Evolutionary conservation across 1,140 invertebrate species (phyloP), one percentile per base, ranked within the genome.

Genomic region (Drosophila rufa): DNA sequence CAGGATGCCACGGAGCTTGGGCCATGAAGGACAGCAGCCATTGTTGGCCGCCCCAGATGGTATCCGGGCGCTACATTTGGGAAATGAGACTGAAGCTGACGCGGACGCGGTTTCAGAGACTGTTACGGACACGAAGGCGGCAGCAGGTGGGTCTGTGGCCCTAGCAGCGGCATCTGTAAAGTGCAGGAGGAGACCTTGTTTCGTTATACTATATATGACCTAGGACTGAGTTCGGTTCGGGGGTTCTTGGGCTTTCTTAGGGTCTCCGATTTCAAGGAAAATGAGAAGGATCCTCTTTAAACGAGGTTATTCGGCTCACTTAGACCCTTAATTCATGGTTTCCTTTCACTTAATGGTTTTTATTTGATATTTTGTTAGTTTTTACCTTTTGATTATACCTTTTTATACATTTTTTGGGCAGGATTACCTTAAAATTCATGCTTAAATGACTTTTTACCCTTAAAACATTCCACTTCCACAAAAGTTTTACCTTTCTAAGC

Each of bases 1-100:
- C 75, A 67, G 71, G 64, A 66, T 14, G 53, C 53, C 79, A 46
- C 66, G 75, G 73, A 84, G 62, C 64, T 61, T 78, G 9, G 73
- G 78, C 68, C 67, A 87, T 8, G 36, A 56, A 38, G 76, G 66
- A 43, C 75, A 64, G 33, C 48, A 62, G 57, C 66, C 38, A 30
- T 70, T 58, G 40, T 42, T 61, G 58, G 56, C 65, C 48, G 56
- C 65, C 48, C 55, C 55, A 15, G 30, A 40, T 40, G 36, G 47
- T 6, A 6, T 75, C 46, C 68, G 40, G 57, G 57, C 47, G 51
- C 69, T 57, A 48, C 53, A 59, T 73, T 57, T 42, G 46, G 61
- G 51, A 25, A 65, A 73, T 69, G 76, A 53, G 62, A 60, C 69
- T 25, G 57, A 61, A 45, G 22, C 61, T 14, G 42, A 59, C 42